Percentiles rank a stretch among this genome's conserved stretches.
phyloP scores from a whole-genome alignment of 2,113 vertebrate species.

The Acanthisitta chloris region DNA sequence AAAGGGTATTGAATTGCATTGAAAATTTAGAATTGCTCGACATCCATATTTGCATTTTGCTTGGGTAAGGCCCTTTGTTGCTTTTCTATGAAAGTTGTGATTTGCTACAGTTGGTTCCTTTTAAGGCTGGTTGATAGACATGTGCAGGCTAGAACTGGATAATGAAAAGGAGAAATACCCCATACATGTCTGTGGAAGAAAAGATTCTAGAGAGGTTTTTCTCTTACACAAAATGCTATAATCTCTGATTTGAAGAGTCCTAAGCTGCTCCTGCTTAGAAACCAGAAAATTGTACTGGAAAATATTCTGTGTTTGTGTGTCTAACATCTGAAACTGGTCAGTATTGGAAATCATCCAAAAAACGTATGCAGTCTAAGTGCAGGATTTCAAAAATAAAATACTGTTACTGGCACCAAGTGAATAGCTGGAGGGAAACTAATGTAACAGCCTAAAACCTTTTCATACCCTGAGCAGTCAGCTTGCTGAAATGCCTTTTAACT shows the following conservation, averaged over 20 bases:
- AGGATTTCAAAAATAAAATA: background rate
- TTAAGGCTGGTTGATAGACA: background rate
- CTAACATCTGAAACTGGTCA: background rate
- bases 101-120: background rate
- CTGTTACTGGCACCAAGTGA: background rate
- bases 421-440: background rate
- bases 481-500: conserved; percentile 9
- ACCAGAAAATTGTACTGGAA: background rate
- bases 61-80: background rate
- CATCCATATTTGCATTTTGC: background rate
- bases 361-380: background rate
- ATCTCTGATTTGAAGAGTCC: background rate
- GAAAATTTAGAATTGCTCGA: background rate
- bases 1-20: background rate
- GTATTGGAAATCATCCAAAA: background rate
- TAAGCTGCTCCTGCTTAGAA: background rate
- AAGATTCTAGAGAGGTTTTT: background rate
- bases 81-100: background rate
- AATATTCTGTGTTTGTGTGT: background rate
- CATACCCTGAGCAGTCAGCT: background rate
- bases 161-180: background rate
- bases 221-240: background rate
- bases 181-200: background rate
- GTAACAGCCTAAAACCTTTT: background rate
- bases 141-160: background rate